Conservation (phyloP, 2,888 invertebrate genomes). For the Oxycera nigricornis region DNA sequence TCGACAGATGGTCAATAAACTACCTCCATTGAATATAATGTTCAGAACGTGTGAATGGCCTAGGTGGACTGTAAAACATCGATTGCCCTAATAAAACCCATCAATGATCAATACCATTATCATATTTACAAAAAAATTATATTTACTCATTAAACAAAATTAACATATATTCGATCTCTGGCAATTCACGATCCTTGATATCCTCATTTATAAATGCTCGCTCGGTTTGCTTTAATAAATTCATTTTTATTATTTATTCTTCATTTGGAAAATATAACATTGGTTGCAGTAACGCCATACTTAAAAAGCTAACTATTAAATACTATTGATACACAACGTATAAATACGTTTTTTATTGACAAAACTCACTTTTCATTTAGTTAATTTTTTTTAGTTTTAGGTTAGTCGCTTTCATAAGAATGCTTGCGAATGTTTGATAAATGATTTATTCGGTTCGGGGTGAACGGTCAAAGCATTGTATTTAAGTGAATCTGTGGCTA, state of each 20-base stretch:
- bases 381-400: neutral
- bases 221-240: no score
- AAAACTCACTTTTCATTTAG: neutral
- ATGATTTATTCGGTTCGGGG: conserved; percentile 5
- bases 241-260: neutral
- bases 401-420: conserved; percentile 21
- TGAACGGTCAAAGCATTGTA: neutral
- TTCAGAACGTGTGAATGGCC: no score
- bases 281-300: conserved; percentile 25
- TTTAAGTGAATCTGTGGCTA: neutral
- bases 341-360: conserved; percentile 32
- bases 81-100: no score
- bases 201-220: conserved; percentile 16
- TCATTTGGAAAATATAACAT: conserved; percentile 28
- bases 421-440: neutral
- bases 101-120: no score
- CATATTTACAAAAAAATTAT: conserved; percentile 18
- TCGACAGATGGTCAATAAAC: no score
- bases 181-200: neutral
- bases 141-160: conserved; percentile 21
- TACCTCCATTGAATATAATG: no score
- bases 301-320: conserved; percentile 34
- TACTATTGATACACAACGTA: conserved; percentile 17
- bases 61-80: no score
- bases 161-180: conserved; percentile 19